A percentile compares a stretch with the other conserved stretches of the same genome.
These are phyloP conservation scores for Calliopum simillimum DNA, from an alignment of 2,888 invertebrate species.

Conservation along the genomic window DNA sequence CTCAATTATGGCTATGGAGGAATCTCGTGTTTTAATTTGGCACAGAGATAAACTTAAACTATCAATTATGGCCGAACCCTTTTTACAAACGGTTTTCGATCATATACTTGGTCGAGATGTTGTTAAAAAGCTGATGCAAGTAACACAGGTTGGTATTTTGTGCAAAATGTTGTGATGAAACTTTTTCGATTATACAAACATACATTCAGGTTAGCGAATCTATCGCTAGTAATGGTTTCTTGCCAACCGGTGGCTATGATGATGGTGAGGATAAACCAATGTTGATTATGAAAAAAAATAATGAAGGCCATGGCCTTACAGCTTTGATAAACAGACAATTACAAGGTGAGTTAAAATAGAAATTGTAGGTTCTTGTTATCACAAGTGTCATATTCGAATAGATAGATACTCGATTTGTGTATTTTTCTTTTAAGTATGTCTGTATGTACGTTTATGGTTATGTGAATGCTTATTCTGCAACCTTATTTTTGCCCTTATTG, in stretches of 20 bases:
- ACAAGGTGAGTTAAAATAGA: conserved; percentile 72
- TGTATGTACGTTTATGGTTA: conserved; percentile 2
- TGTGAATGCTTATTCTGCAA: conserved; percentile 35
- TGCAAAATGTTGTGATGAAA: too few relatives aligned
- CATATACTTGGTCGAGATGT: conserved; percentile 87
- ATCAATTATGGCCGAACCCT: conserved; percentile 84
- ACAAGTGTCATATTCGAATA: too few relatives aligned
- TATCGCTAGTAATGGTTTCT: conserved; percentile 80
- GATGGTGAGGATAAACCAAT: conserved; percentile 82
- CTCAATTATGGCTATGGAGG: conserved; percentile 88
- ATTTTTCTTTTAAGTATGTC: background rate
- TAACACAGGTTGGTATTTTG: conserved; percentile 66
- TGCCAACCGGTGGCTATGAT: conserved; percentile 76
- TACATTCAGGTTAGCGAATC: conserved; percentile 80
- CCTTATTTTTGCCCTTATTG: conserved; percentile 16
- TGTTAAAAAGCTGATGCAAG: conserved; percentile 89
- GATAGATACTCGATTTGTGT: too few relatives aligned
- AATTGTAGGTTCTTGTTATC: too few relatives aligned
- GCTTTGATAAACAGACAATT: conserved; percentile 81
- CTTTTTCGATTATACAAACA: too few relatives aligned
- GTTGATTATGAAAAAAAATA: conserved; percentile 78
- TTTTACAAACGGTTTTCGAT: conserved; percentile 87
- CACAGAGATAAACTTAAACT: conserved; percentile 87
- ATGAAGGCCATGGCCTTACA: conserved; percentile 81
- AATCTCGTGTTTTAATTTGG: conserved; percentile 85